Evolutionary conservation across 2,113 vertebrate species (phyloP), one percentile per base, ranked within the genome.

Genomic region (Rhinopomastus cyanomelas): DNA sequence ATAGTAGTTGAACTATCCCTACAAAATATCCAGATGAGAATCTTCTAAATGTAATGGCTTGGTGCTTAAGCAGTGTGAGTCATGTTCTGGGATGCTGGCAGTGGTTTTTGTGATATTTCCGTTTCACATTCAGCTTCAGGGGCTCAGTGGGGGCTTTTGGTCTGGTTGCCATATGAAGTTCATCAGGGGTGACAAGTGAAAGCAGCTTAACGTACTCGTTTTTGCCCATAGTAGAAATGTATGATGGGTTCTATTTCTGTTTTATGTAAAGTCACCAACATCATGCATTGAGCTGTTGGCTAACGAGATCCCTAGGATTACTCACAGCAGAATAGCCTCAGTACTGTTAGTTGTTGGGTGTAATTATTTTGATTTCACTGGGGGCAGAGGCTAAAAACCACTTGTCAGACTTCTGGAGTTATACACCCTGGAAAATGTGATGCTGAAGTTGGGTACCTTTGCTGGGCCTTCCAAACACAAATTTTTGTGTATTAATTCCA

Each of bases 131-230:
- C 83, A 91, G 92, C 94, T 95, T 84, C 25, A 1, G 88, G 86
- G 92, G 92, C 83, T 93, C 93, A 91, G 73, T 29, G 0, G 73
- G 94, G 85, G 85, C 91, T 86, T 86, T 93, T 92, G 94, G 94
- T 95, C 91, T 93, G 84, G 84, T 92, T 90, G 59, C 94, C 87
- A 76, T 94, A 89, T 96, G 94, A 93, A 88, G 94, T 95, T 95
- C 88, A 94, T 93, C 83, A 42, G 59, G 77, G 92, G 86, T 95
- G 93, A 96, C 88, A 94, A 87, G 86, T 14, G 1, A 95, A 91
- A 93, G 81, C 55, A 86, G 80, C 88, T 91, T 91, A 88, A 91
- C 86, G 69, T 91, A 77, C 77, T 94, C 48, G 16, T 94, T 95
- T 95, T 90, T 81, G 69, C 86, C 85, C 89, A 7, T 76, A 66